phyloP scores from a whole-genome alignment of 2,113 vertebrate genomes.

The Rhinoderma darwinii region DNA sequence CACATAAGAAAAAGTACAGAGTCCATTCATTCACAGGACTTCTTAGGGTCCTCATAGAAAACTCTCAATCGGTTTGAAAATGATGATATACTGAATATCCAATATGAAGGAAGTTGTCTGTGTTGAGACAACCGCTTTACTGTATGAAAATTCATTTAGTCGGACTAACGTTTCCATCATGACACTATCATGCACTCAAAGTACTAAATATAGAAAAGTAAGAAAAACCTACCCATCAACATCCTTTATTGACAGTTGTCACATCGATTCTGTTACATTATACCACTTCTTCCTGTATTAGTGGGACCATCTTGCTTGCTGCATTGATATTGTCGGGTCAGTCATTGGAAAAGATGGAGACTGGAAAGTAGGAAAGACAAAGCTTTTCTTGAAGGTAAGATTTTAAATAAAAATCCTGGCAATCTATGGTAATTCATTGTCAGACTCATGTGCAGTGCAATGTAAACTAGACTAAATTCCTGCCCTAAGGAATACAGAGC shows the following conservation, averaged over 20 bases:
- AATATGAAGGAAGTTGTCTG: too few species aligned
- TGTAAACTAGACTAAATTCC: not conserved
- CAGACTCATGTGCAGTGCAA: not conserved
- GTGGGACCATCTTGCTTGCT: slow-evolving; percentile 75
- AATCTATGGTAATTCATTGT: not conserved
- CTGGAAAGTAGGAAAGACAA: slow-evolving; percentile 92
- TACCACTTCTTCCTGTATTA: slow-evolving; percentile 56
- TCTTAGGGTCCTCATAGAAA: too few species aligned
- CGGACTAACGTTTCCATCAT: too few species aligned
- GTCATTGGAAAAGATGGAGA: slow-evolving; percentile 76
- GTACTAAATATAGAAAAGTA: not conserved
- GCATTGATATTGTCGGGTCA: slow-evolving; percentile 76
- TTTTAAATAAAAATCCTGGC: not conserved
- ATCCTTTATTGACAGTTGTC: not conserved
- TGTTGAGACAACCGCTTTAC: too few species aligned
- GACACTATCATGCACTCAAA: too few species aligned
- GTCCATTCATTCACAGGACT: too few species aligned
- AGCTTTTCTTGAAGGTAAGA: slow-evolving; percentile 93
- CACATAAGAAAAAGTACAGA: too few species aligned
- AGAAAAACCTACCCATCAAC: not conserved
- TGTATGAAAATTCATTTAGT: too few species aligned
- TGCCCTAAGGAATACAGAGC: not conserved
- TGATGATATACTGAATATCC: too few species aligned
- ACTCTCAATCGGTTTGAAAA: too few species aligned
- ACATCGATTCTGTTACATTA: not conserved